phyloP scores from a whole-genome alignment of 2,113 vertebrate genomes.

The Zonotrichia leucophrys region DNA sequence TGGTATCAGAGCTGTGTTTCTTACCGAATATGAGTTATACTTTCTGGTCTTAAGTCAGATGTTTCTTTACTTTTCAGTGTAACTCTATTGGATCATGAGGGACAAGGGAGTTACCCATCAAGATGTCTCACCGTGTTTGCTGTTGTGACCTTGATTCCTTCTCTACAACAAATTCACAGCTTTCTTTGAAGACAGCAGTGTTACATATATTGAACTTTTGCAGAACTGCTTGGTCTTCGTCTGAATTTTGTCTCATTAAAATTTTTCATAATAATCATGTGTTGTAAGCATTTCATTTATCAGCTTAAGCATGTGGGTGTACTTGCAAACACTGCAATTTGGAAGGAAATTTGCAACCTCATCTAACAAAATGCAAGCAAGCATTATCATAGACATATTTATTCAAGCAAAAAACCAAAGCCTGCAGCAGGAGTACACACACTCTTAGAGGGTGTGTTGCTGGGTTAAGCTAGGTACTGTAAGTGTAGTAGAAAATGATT shows the following conservation, averaged over 20 bases:
- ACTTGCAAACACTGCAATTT: slow-evolving; percentile 6
- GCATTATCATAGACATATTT: background rate
- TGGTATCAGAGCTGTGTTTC: background rate
- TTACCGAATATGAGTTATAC: background rate
- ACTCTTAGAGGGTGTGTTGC: background rate
- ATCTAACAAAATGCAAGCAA: background rate
- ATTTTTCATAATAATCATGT: background rate
- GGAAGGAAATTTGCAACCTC: slow-evolving; percentile 11
- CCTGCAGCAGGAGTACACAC: background rate
- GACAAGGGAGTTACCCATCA: background rate
- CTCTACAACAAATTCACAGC: background rate
- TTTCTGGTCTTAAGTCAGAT: background rate
- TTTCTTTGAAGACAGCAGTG: background rate
- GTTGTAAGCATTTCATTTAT: slow-evolving; percentile 5
- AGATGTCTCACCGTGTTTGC: background rate
- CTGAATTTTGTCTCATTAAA: background rate
- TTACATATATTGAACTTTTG: background rate
- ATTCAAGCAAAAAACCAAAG: background rate
- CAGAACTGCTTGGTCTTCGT: background rate
- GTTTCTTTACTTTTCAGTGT: background rate
- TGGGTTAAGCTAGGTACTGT: background rate
- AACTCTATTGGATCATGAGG: background rate
- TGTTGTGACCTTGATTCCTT: background rate
- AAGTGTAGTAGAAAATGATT: background rate
- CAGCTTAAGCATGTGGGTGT: background rate